Evolutionary conservation across 1,140 invertebrate species (phyloP), one percentile per base, ranked within the genome.

Genomic region (Coboldia fuscipes): DNA sequence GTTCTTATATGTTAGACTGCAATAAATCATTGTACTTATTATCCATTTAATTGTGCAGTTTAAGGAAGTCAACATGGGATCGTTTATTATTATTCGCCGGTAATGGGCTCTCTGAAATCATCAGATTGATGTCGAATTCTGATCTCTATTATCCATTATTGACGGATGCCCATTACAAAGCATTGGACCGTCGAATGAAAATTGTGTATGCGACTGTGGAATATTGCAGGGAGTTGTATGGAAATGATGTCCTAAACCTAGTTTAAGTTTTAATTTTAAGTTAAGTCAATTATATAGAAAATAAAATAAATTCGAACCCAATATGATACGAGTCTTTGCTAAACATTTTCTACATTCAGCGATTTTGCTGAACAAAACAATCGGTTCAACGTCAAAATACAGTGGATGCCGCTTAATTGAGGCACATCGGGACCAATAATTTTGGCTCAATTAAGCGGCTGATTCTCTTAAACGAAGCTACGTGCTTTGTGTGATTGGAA

Each of bases 181-280:
- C 83, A 14, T 60, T 92, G n/a, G 78, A 89, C 47, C 54, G 82
- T 41, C 60, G 84, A 52, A 47, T 90, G 24, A 48, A 71, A 30
- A 66, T 72, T 35, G 58, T 85, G 36, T 75, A 74, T 51, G 68
- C 75, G 1, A 66, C 74, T 33, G 63, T 85, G 35, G 68, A 81
- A 54, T 66, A 71, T 47, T 86, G 81, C 51, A 61, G 66, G 39
- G 56, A 57, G 19, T 60, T 55, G 45, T 53, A 62, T 44, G 63
- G 63, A 23, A 61, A 62, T 17, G 22, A 17, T 12, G 18, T n/a
- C n/a, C n/a, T n/a, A n/a, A n/a, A n/a, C n/a, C n/a, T n/a, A n/a
- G n/a, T n/a, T n/a, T n/a, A n/a, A n/a, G n/a, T n/a, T n/a, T n/a
- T n/a, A n/a, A n/a, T n/a, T n/a, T n/a, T n/a, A n/a, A n/a, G n/a